These are phyloP conservation scores for Romanogobio albipinnatus DNA, from an alignment of 2,113 vertebrate genomes.

Conservation along the genomic window DNA sequence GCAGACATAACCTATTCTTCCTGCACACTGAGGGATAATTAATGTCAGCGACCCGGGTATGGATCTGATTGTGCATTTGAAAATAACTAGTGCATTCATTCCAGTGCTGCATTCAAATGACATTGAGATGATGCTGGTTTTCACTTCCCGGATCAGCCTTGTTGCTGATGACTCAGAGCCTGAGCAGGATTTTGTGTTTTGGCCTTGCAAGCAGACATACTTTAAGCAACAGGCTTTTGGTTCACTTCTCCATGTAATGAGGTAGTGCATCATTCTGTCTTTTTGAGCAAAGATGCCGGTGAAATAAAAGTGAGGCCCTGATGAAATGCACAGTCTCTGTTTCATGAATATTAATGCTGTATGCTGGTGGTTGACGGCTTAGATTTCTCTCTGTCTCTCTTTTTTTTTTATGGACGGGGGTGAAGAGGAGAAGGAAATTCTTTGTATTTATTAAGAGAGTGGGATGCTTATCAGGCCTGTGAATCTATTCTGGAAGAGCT, in stretches of 20 bases:
- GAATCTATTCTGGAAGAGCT: constrained; percentile 25
- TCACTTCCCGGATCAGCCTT: constrained; percentile 23
- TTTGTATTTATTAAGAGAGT: constrained; percentile 27
- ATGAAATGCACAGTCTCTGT: constrained; percentile 16
- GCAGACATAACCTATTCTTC: constrained; percentile 36
- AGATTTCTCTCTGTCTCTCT: constrained; percentile 16
- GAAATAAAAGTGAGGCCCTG: constrained; percentile 39
- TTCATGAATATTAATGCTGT: constrained; percentile 27
- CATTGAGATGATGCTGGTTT: constrained; percentile 20
- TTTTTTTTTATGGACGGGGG: neutral
- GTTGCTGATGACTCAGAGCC: neutral
- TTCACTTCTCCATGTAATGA: constrained; percentile 22
- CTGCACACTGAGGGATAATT: constrained; percentile 21
- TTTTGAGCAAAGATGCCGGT: constrained; percentile 7
- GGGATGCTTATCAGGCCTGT: constrained; percentile 22
- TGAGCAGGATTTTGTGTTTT: constrained; percentile 20
- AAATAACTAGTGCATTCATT: neutral
- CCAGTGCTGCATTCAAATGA: constrained; percentile 9
- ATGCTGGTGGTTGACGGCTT: constrained; percentile 23
- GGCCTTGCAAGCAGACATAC: constrained; percentile 9
- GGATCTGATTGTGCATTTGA: constrained; percentile 28
- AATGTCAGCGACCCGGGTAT: constrained; percentile 24
- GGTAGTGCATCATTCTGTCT: constrained; percentile 26
- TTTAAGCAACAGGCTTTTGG: constrained; percentile 16
- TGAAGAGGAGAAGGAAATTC: neutral